A percentile compares a stretch with the other conserved stretches of the same genome.
Evolutionary conservation across 2,113 vertebrate genomes (phyloP).

Genomic region (Murina feae): DNA sequence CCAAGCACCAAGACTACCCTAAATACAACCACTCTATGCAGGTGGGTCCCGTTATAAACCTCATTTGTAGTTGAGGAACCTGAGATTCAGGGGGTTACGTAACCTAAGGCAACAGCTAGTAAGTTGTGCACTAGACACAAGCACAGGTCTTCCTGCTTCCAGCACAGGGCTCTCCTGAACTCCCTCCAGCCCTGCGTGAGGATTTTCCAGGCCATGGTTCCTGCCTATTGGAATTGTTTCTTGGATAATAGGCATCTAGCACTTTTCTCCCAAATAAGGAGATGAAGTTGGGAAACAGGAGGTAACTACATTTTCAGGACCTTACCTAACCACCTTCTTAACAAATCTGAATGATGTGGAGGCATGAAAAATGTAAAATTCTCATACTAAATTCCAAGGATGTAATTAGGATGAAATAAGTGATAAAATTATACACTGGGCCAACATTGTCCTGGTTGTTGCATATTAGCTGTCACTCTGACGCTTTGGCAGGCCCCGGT

Average conservation of each 20-base stretch:
- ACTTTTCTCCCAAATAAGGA: neutral
- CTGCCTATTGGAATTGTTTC: neutral
- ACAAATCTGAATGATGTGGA: constrained; percentile 27
- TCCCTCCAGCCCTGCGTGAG: neutral
- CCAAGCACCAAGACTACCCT: neutral
- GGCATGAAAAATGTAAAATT: constrained; percentile 24
- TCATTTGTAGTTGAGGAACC: neutral
- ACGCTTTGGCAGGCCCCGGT: neutral
- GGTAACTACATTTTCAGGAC: neutral
- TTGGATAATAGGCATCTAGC: neutral
- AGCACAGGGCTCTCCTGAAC: neutral
- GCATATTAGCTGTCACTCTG: neutral
- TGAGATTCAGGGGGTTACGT: neutral
- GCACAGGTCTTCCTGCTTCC: neutral
- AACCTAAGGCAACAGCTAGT: neutral
- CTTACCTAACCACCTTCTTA: constrained; percentile 18
- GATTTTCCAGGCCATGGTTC: neutral
- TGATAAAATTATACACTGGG: neutral
- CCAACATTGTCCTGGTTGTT: neutral
- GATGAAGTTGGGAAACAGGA: neutral
- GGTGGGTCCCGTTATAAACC: neutral
- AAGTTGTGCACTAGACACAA: neutral
- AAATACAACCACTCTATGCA: neutral
- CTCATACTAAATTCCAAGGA: constrained; percentile 24
- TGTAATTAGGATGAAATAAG: neutral